Evolutionary conservation across 1,140 invertebrate species (phyloP).

Genomic region (Belonocnema kinseyi): DNA sequence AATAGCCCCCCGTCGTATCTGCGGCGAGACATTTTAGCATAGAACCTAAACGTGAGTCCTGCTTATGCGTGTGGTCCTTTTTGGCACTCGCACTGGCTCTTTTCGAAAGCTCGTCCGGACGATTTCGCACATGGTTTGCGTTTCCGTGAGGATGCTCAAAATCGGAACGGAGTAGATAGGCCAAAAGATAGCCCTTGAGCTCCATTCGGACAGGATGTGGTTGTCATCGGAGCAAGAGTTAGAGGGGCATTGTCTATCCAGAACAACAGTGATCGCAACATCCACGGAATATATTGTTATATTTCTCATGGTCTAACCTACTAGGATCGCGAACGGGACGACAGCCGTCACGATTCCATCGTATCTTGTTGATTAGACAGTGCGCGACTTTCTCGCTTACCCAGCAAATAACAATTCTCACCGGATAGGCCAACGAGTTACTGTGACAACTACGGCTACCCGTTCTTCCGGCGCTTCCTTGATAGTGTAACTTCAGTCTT

Average conservation of each 20-base stretch:
- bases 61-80: slow-evolving; percentile 51
- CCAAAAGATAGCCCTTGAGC: slow-evolving; percentile 61
- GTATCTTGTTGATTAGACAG: slow-evolving; percentile 40
- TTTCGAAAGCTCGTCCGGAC: slow-evolving; percentile 39
- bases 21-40: slow-evolving; percentile 63
- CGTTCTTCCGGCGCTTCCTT: not conserved
- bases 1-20: slow-evolving; percentile 67
- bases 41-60: slow-evolving; percentile 48
- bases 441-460: not conserved
- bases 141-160: slow-evolving; percentile 45
- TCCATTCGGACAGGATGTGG: slow-evolving; percentile 59
- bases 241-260: slow-evolving; percentile 51
- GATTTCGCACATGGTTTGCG: slow-evolving; percentile 53
- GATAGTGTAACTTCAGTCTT: not conserved
- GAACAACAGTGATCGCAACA: slow-evolving; percentile 50
- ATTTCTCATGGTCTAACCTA: slow-evolving; percentile 53
- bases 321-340: slow-evolving; percentile 38
- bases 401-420: slow-evolving; percentile 6
- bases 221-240: slow-evolving; percentile 59
- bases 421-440: slow-evolving; percentile 9
- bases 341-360: slow-evolving; percentile 47
- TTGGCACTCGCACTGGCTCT: slow-evolving; percentile 38
- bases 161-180: slow-evolving; percentile 58
- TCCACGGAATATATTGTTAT: slow-evolving; percentile 54
- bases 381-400: slow-evolving; percentile 32